Conservation (phyloP, 2,113 vertebrate species). For the Asarcornis scutulata region DNA sequence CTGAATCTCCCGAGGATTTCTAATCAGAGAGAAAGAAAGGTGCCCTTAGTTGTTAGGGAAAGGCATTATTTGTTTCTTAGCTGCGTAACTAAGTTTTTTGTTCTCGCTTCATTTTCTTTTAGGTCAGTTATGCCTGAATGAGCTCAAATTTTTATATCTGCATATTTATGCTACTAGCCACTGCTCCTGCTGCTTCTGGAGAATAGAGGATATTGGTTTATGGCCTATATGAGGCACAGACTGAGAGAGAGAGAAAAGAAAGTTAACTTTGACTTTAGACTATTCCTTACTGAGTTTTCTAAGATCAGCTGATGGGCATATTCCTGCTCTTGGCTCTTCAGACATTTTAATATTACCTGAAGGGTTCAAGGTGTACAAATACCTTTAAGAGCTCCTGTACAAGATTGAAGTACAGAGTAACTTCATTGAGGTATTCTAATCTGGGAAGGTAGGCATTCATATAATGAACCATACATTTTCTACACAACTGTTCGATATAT, state of each 20-base stretch:
- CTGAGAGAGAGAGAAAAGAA: background rate
- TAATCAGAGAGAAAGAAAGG: background rate
- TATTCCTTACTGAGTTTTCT: background rate
- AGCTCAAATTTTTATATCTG: constrained; percentile 52
- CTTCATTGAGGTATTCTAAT: background rate
- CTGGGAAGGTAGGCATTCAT: background rate
- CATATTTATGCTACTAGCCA: background rate
- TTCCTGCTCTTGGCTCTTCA: background rate
- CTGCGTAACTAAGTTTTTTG: background rate
- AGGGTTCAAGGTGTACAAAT: background rate
- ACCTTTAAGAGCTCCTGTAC: background rate
- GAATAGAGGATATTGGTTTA: constrained; percentile 10
- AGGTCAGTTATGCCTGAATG: constrained; percentile 14
- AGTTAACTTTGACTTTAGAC: background rate
- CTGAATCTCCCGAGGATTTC: background rate
- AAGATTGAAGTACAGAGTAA: background rate
- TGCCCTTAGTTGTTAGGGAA: background rate
- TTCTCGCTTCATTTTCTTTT: constrained; percentile 51
- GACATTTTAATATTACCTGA: background rate
- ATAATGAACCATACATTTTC: background rate
- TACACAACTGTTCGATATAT: background rate
- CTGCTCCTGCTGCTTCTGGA: constrained; percentile 39
- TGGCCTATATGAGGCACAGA: background rate
- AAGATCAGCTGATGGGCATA: background rate
- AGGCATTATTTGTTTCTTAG: background rate